Conservation (phyloP, 2,113 vertebrate species). For the Orientallactaga bullata region DNA sequence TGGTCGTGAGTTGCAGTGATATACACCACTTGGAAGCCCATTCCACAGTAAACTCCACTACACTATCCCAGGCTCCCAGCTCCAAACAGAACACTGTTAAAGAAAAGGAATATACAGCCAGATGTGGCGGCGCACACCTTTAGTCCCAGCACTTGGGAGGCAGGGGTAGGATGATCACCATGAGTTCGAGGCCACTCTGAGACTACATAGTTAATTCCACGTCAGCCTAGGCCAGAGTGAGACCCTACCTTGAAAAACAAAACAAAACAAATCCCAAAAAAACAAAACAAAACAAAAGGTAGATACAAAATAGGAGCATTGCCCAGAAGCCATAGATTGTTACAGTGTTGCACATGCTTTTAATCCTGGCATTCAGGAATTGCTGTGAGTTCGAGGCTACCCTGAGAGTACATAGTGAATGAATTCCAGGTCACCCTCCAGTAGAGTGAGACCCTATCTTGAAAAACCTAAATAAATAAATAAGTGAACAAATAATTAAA, state of each 20-base stretch:
- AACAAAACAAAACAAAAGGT: neutral
- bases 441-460: neutral
- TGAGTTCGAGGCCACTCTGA: too few species aligned
- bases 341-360: neutral
- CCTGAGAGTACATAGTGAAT: too few species aligned
- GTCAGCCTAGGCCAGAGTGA: too few species aligned
- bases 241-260: neutral
- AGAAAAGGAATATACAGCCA: neutral
- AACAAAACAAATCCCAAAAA: neutral
- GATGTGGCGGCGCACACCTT: too few species aligned
- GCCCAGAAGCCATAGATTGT: neutral
- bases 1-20: neutral
- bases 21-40: neutral
- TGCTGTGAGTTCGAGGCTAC: neutral
- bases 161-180: too few species aligned
- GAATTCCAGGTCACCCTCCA: too few species aligned
- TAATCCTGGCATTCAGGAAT: neutral
- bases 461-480: neutral
- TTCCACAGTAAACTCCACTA: neutral
- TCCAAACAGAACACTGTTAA: neutral
- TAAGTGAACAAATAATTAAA: too few species aligned
- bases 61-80: neutral
- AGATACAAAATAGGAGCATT: too few species aligned
- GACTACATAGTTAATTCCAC: too few species aligned
- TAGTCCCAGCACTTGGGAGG: too few species aligned